phyloP scores from a whole-genome alignment of 2,888 invertebrate species.

The Hirtodrosophila histrioides region DNA sequence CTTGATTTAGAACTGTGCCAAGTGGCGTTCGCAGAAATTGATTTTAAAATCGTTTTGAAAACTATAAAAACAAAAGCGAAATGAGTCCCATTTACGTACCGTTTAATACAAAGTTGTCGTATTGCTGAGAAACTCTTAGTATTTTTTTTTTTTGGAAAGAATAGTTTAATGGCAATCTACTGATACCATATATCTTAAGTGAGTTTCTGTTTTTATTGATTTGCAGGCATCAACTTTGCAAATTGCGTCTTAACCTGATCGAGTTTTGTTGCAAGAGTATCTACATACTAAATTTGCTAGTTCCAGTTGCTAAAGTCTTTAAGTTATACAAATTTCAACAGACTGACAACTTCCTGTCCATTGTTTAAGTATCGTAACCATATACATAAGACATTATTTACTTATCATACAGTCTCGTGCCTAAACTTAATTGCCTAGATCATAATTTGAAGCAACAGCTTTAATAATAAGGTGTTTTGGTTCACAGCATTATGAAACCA shows the following conservation, averaged over 20 bases:
- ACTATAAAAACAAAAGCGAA: slow-evolving; percentile 53
- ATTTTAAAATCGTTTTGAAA: slow-evolving; percentile 73
- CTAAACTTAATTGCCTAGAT: slow-evolving; percentile 13
- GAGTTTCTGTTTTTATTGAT: too few species aligned
- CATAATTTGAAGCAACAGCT: slow-evolving; percentile 26
- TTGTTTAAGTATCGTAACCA: background rate
- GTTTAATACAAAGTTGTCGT: slow-evolving; percentile 39
- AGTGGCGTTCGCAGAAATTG: slow-evolving; percentile 75
- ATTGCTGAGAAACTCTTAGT: background rate
- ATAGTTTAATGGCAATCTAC: too few species aligned
- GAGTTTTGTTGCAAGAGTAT: too few species aligned
- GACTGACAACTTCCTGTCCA: too few species aligned
- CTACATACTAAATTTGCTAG: too few species aligned
- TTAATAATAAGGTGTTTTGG: slow-evolving; percentile 25
- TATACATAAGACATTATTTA: background rate
- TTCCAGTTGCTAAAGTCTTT: background rate
- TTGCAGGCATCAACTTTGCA: too few species aligned
- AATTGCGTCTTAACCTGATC: too few species aligned
- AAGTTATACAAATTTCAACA: background rate
- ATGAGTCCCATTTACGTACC: slow-evolving; percentile 10
- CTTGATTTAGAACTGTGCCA: slow-evolving; percentile 81
- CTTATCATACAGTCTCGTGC: background rate
- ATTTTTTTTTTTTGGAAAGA: too few species aligned
- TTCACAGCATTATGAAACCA: slow-evolving; percentile 30
- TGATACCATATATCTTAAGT: too few species aligned